Conservation (phyloP, 2,888 invertebrate species). For the Drosophila gaucha region DNA sequence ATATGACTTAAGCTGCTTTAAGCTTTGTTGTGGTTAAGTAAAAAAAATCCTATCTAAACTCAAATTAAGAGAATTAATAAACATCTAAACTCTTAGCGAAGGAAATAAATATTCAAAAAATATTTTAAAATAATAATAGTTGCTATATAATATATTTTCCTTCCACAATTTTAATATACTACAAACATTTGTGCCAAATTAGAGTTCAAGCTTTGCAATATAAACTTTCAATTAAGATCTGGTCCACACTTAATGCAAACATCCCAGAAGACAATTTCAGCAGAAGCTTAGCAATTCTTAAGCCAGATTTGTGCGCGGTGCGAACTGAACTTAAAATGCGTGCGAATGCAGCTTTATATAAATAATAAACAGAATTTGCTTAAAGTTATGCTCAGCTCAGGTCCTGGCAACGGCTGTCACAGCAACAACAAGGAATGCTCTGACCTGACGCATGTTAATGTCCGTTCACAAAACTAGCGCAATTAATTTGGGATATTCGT, state of each 20-base stretch:
- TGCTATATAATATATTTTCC: too few relatives aligned
- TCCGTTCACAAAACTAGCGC: conserved; percentile 52
- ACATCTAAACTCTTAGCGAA: too few relatives aligned
- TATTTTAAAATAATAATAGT: too few relatives aligned
- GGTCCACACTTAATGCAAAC: background rate
- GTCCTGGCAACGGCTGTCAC: conserved; percentile 9
- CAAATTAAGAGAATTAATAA: too few relatives aligned
- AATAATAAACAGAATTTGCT: conserved; percentile 1
- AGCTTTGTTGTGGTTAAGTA: too few relatives aligned
- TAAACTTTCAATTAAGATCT: background rate
- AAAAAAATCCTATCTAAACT: too few relatives aligned
- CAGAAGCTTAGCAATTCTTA: background rate
- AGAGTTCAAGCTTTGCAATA: background rate
- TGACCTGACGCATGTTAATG: conserved; percentile 53
- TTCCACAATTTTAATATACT: too few relatives aligned
- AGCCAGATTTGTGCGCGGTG: background rate
- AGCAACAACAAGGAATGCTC: conserved; percentile 9
- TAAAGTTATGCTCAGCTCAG: conserved; percentile 4
- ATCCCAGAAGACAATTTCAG: background rate
- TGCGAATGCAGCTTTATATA: background rate
- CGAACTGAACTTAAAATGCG: background rate
- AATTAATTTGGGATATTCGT: conserved; percentile 58
- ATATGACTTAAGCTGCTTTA: too few relatives aligned
- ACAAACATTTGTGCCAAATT: too few relatives aligned
- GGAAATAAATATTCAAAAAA: too few relatives aligned